These are phyloP conservation scores for Smutsia temminckii DNA, from an alignment of 2,797 vertebrate species.

Conservation along the genomic window DNA sequence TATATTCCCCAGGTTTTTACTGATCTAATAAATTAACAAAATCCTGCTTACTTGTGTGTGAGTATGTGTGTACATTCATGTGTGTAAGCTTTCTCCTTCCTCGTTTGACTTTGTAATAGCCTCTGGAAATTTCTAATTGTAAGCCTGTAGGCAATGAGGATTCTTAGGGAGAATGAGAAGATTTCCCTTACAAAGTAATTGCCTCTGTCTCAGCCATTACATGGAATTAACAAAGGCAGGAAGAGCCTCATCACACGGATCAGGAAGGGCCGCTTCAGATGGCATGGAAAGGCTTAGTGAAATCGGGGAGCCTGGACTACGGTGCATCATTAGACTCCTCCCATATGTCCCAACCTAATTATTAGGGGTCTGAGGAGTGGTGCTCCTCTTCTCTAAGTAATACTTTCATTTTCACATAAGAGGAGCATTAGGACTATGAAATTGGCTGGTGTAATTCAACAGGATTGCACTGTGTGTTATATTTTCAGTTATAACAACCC, in stretches of 20 bases:
- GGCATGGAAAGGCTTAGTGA: neutral
- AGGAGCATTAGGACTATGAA: neutral
- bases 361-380: neutral
- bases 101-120: neutral
- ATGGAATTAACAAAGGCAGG: conserved; percentile 12
- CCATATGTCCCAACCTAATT: neutral
- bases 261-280: neutral
- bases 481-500: neutral
- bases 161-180: neutral
- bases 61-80: neutral
- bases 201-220: neutral
- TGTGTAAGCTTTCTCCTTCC: neutral
- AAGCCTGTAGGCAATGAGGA: neutral
- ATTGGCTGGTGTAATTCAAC: neutral
- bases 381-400: neutral
- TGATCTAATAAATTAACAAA: neutral
- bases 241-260: neutral
- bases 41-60: neutral
- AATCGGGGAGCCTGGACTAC: neutral
- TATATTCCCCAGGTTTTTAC: neutral
- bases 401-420: neutral
- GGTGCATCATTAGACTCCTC: conserved; percentile 20
- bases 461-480: neutral
- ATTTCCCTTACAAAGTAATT: conserved; percentile 15
- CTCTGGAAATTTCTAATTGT: neutral